Evolutionary conservation across 53 echinoderm and acorn worm species (phyloP), one percentile per base, ranked within the genome.

Genomic region (Astropecten irregularis): DNA sequence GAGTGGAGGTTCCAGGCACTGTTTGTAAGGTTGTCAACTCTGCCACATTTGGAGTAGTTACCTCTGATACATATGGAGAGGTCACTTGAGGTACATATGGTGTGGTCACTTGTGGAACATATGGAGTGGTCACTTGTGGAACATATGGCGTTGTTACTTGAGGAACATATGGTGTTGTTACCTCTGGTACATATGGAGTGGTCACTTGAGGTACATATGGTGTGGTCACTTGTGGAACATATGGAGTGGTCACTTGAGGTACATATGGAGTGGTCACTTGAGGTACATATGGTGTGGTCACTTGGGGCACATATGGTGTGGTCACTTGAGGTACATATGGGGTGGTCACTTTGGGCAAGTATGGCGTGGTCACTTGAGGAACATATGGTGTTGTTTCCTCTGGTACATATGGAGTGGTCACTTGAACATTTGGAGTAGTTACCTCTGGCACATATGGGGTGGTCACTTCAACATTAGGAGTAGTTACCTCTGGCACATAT

Each of bases 151-250:
- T 84, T 18, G 48, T 29, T 15, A 46, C 31, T 38, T 15, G 3
- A 44, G 69, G 44, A 9, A 69, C 25, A 48, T 44, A 69, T 9
- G 69, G 69, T 2, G 46, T 68, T 21, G 68, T 68, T 27, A 44
- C 44, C 23, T 20, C 42, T 42, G 46, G 53, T 50, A 65, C 47
- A 66, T 68, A 68, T 44, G 68, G 68, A 27, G 61, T 76, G 40
- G 73, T 38, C 58, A 19, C 68, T 2, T 27, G 33, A 56, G 68
- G 68, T 0, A 56, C 21, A 19, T 72, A 40, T 5, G 58, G 58
- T 58, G 58, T 58, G 19, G 58, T 58, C 10, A 58, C 11, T 21
- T 22, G 10, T 58, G 58, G 58, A 26, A 58, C 23, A 23, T 3
- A 21, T 28, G 58, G 25, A 6, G 58, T 58, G 9, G 58, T 25